Conservation (phyloP, 2,888 invertebrate genomes). For the Alcis repandata region DNA sequence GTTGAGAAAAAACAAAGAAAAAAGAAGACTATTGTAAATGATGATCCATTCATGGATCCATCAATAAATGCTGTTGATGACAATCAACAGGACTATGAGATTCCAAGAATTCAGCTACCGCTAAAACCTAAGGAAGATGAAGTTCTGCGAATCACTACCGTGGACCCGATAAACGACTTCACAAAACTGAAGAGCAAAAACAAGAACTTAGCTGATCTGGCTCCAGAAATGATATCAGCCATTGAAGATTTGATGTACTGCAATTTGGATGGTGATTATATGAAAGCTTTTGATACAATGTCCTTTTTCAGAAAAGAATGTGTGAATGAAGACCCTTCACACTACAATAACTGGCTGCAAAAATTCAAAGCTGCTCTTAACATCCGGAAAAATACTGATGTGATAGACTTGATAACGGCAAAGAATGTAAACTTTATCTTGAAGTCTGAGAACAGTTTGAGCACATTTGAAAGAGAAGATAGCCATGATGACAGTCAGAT, state of each 20-base stretch:
- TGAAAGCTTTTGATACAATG: conserved; percentile 72
- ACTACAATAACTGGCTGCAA: conserved; percentile 76
- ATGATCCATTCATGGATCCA: conserved; percentile 41
- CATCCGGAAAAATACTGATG: conserved; percentile 62
- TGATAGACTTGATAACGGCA: conserved; percentile 64
- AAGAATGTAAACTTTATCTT: conserved; percentile 71
- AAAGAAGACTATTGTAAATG: conserved; percentile 52
- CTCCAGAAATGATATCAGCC: conserved; percentile 68
- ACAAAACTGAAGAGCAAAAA: conserved; percentile 73
- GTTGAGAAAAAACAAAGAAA: conserved; percentile 67
- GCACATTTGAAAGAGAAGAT: conserved; percentile 64
- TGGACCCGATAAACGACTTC: conserved; percentile 88
- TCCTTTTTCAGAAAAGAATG: conserved; percentile 71
- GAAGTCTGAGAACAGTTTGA: conserved; percentile 71
- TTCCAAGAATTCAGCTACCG: conserved; percentile 67
- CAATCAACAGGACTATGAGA: conserved; percentile 49
- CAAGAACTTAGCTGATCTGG: conserved; percentile 63
- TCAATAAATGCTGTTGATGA: conserved; percentile 43
- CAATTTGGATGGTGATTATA: conserved; percentile 73
- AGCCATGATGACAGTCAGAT: conserved; percentile 74
- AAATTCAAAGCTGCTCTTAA: conserved; percentile 67
- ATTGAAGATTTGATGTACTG: conserved; percentile 74
- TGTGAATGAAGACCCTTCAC: conserved; percentile 65
- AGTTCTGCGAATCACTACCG: conserved; percentile 83
- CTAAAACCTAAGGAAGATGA: conserved; percentile 49